Percentiles rank a stretch among this genome's conserved stretches.
Evolutionary conservation across 2,797 vertebrate species (phyloP).

Genomic region (Lophotriccus pileatus): DNA sequence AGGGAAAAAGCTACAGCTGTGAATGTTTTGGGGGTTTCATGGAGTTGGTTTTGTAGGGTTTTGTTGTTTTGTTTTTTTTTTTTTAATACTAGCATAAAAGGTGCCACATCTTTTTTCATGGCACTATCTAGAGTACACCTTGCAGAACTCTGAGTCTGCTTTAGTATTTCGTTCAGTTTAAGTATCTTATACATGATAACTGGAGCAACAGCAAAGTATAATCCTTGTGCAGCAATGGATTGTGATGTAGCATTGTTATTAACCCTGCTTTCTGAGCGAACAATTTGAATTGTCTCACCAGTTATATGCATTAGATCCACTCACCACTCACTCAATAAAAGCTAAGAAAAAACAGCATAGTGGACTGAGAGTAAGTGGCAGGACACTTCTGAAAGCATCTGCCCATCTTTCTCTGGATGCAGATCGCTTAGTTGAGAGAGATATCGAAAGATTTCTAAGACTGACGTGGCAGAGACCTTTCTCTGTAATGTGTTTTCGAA

Average conservation of each 20-base stretch:
- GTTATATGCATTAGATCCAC: not conserved
- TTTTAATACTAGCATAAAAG: not conserved
- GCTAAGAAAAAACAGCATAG: not conserved
- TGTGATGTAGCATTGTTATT: not conserved
- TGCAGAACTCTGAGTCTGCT: not conserved
- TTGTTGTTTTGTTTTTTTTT: not conserved
- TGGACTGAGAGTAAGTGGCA: not conserved
- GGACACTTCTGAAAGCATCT: not conserved
- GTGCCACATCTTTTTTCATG: not conserved
- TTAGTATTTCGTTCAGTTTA: not conserved
- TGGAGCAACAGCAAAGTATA: not conserved
- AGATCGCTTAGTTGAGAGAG: not conserved
- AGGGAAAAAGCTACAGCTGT: not conserved
- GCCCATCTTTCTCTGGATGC: not conserved
- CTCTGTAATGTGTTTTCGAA: not conserved
- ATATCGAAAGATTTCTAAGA: not conserved
- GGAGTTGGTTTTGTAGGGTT: not conserved
- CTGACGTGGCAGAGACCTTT: no score
- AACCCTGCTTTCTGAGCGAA: not conserved
- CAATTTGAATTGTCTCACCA: not conserved
- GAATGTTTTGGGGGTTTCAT: not conserved
- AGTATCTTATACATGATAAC: not conserved
- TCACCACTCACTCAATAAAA: not conserved
- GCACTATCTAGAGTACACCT: not conserved
- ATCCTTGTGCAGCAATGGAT: not conserved